Percentiles rank a stretch among this genome's conserved stretches.
Conservation (phyloP, 2,888 invertebrate species). For the Melangyna quadrimaculata region DNA sequence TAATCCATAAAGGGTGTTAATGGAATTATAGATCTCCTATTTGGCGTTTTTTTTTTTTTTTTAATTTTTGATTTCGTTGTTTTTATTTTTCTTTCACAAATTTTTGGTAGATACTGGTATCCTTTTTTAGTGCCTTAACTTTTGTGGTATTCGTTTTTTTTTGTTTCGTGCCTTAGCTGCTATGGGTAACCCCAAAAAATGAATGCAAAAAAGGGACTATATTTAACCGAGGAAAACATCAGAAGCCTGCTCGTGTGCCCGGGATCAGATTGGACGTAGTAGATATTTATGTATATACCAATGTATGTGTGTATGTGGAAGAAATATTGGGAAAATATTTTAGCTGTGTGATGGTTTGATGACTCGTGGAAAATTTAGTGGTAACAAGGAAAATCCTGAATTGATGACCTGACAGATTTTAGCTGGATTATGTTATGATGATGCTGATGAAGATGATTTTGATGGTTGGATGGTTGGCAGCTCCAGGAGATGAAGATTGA, state of each 20-base stretch:
- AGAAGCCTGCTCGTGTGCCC: conserved; percentile 29
- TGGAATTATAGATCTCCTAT: conserved; percentile 68
- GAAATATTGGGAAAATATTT: conserved; percentile 32
- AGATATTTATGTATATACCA: too few species aligned
- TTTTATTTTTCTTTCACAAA: conserved; percentile 11
- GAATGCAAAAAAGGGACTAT: conserved; percentile 15
- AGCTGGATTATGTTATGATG: conserved; percentile 62
- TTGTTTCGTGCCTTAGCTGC: background rate
- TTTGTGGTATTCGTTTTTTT: background rate
- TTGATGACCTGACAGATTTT: conserved; percentile 71
- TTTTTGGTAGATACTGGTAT: background rate
- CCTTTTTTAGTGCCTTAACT: conserved; percentile 21
- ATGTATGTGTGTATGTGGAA: background rate
- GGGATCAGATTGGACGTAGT: background rate
- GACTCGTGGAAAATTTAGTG: conserved; percentile 70
- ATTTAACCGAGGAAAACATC: conserved; percentile 29
- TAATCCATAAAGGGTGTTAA: conserved; percentile 71
- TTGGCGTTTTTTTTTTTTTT: background rate
- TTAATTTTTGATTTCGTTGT: conserved; percentile 6
- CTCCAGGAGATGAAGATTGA: background rate
- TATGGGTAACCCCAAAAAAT: conserved; percentile 36
- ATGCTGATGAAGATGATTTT: conserved; percentile 24
- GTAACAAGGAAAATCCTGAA: conserved; percentile 64
- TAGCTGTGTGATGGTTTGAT: conserved; percentile 50
- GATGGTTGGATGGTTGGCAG: background rate